A percentile compares a stretch with the other conserved stretches of the same genome.
phyloP scores from a whole-genome alignment of 2,888 invertebrate species.

The Deladenus siricidicola region DNA sequence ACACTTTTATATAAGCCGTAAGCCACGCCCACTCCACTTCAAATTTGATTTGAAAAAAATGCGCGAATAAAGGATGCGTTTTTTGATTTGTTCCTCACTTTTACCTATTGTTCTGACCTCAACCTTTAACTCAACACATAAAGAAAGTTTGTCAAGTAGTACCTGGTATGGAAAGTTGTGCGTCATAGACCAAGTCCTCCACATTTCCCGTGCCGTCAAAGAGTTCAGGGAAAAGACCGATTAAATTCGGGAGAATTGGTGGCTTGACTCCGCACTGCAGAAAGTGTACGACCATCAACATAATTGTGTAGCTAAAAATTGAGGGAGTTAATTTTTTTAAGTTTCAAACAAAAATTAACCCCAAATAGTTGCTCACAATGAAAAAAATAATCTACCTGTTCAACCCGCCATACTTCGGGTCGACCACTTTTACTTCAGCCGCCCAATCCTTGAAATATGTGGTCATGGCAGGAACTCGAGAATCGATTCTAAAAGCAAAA shows the following conservation, averaged over 20 bases:
- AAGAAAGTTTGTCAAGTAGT: not conserved
- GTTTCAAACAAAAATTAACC: too few relatives aligned
- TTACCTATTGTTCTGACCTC: too few relatives aligned
- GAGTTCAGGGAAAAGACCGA: conserved; percentile 21
- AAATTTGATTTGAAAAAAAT: too few relatives aligned
- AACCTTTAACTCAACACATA: too few relatives aligned
- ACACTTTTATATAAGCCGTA: too few relatives aligned
- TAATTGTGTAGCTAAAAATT: conserved; percentile 38
- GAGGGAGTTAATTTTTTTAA: too few relatives aligned
- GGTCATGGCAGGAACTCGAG: conserved; percentile 37
- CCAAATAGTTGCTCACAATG: too few relatives aligned
- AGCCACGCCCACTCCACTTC: too few relatives aligned
- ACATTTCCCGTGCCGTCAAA: conserved; percentile 16
- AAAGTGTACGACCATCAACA: conserved; percentile 45
- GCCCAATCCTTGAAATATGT: conserved; percentile 49
- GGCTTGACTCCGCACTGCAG: conserved; percentile 45
- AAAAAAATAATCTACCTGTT: too few relatives aligned
- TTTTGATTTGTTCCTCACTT: too few relatives aligned
- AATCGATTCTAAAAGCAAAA: conserved; percentile 31
- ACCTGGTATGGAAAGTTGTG: conserved; percentile 9
- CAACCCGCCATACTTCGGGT: conserved; percentile 21
- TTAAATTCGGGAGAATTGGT: conserved; percentile 47
- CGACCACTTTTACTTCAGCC: conserved; percentile 30
- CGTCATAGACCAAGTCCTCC: conserved; percentile 13
- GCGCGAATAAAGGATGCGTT: too few relatives aligned